Base-by-base conservation (phyloP, 2,888 invertebrate genomes). In the Athetis lepigone region DNA sequence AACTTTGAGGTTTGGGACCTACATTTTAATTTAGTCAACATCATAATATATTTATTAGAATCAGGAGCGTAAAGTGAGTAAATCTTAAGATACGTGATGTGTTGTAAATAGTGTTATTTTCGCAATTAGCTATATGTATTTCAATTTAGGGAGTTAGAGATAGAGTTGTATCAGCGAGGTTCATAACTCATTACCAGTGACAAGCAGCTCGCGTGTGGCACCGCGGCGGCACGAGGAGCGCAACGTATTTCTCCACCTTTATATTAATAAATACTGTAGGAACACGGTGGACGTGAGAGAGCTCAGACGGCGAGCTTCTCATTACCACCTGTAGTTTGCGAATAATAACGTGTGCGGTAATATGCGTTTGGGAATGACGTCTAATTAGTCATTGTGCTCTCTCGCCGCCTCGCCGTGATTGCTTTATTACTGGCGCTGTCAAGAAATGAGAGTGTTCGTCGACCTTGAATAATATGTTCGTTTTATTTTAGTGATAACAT, bases 141-240 rank as follows among this genome's bases (percentile, higher is more conserved):
- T 63, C 42, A 52, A 59, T 75, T 33, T 57, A 39, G 45, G 47
- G 36, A 42, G 45, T 29, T 23, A 39, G 62, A 51, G 49, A 36
- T 37, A 42, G 16, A 50, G 45, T 49, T 47, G 47, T 52, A 60
- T 65, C 42, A 45, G 46, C 62, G 60, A 58, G 46, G 60, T 62
- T 63, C 69, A 70, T 80, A 82, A 82, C 75, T 80, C 80, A 82
- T 81, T 77, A 82, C 66, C 70, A 62, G 62, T 57, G 82, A 74
- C 82, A 80, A 63, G 77, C 52, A 59, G 52, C 45, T 80, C 77
- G 80, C 80, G 82, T 80, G 80, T 64, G 49, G 36, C 29, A 16
- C 18, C 25, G 37, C 43, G 61, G 45, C 57, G 40, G 49, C 47
- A 36, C 51, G 49, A 40, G 54, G 43, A 67, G 66, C 49, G 64